Percentiles rank a stretch among this genome's conserved stretches.
phyloP scores from a whole-genome alignment of 2,113 vertebrate species.

The Hypomesus transpacificus region DNA sequence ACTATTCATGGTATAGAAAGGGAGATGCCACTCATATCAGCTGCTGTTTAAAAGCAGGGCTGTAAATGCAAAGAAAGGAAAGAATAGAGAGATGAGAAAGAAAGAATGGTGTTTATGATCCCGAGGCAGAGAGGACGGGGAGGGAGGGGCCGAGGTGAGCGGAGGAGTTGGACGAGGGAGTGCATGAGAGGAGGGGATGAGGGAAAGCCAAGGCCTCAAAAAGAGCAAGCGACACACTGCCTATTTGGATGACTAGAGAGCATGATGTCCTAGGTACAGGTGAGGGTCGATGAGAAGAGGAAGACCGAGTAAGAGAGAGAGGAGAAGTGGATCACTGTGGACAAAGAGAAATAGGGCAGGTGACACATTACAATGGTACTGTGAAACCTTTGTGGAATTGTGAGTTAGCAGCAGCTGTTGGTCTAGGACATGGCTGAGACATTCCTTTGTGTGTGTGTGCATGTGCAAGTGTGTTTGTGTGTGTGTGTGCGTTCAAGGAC shows the following conservation, averaged over 20 bases:
- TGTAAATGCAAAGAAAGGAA: slow-evolving; percentile 61
- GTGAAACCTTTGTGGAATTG: slow-evolving; percentile 62
- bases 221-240: no score
- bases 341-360: slow-evolving; percentile 56
- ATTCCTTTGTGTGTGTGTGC: slow-evolving; percentile 6
- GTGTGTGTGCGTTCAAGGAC: background rate
- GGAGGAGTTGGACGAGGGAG: slow-evolving; percentile 4
- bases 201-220: background rate
- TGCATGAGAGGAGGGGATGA: background rate
- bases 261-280: background rate
- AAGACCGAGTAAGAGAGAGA: slow-evolving; percentile 32
- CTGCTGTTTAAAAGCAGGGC: slow-evolving; percentile 49
- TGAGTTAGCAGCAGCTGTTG: slow-evolving; percentile 62
- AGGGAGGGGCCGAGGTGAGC: slow-evolving; percentile 19
- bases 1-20: slow-evolving; percentile 59
- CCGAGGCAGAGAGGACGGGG: slow-evolving; percentile 23
- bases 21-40: slow-evolving; percentile 44
- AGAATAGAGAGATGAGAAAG: slow-evolving; percentile 19
- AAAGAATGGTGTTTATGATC: slow-evolving; percentile 57
- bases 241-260: no score
- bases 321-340: background rate
- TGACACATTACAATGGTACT: slow-evolving; percentile 61
- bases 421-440: slow-evolving; percentile 35
- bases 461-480: slow-evolving; percentile 10
- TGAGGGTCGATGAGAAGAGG: slow-evolving; percentile 37